These are phyloP conservation scores for Toxonevra muliebris DNA, from an alignment of 2,888 invertebrate species.

Conservation along the genomic window DNA sequence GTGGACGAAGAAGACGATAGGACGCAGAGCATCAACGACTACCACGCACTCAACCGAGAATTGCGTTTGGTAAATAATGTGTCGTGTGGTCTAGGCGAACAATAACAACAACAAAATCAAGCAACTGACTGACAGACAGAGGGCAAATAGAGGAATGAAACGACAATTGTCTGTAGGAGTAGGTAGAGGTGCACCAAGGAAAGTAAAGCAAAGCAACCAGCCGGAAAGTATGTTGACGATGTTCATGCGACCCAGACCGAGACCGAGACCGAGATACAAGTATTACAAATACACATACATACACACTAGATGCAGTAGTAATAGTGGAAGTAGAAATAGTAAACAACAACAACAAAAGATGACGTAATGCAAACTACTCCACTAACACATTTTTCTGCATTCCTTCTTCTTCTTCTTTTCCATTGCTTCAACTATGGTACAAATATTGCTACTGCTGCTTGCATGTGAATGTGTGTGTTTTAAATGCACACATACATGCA, in stretches of 20 bases:
- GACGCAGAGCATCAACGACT: neutral
- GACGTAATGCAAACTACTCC: conserved; percentile 65
- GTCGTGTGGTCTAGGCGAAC: no score
- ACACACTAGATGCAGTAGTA: neutral
- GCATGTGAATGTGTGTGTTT: neutral
- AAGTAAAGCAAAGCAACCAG: neutral
- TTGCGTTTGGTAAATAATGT: no score
- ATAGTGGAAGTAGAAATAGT: conserved; percentile 27
- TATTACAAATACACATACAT: conserved; percentile 4
- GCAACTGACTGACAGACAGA: conserved; percentile 18
- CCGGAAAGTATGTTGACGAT: conserved; percentile 20
- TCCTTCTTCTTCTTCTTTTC: conserved; percentile 50
- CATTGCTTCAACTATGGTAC: neutral
- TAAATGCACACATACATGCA: neutral
- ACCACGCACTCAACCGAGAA: conserved; percentile 21
- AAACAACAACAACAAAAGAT: conserved; percentile 48
- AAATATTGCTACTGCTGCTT: conserved; percentile 1
- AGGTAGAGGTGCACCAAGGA: neutral
- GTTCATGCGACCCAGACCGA: conserved; percentile 47
- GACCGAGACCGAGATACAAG: conserved; percentile 41
- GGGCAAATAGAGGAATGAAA: conserved; percentile 8
- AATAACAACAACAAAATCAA: conserved; percentile 1
- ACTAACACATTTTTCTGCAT: conserved; percentile 65
- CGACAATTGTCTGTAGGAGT: neutral
- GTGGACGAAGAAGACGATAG: no score